Evolutionary conservation across 1,140 invertebrate species (phyloP), one percentile per base, ranked within the genome.

Genomic region (Heliconius hermathena): DNA sequence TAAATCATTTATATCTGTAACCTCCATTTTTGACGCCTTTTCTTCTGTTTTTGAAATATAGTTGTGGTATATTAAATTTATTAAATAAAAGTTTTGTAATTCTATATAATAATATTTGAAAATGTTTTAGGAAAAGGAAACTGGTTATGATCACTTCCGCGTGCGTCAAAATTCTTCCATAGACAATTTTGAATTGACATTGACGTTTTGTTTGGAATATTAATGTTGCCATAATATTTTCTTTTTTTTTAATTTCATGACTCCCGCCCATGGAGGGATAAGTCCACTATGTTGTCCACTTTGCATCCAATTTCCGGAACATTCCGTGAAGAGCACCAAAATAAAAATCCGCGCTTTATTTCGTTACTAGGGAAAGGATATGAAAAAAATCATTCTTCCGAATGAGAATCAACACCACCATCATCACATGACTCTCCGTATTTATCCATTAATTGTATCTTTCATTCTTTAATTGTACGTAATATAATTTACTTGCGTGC

Each of bases 111-210:
- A 46, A 46, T 66, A 66, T 66, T 66, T 66, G 60, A 66, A 66
- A 66, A 66, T 66, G n/a, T 66, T 87, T 84, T 84, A 92, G 91
- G 91, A 92, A 92, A 92, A 92, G 91, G 91, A 92, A 92, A 92
- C 88, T 85, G 87, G 85, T 85, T 90, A 76, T 80, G 86, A 84
- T 87, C 86, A 91, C 90, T 90, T 91, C 91, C 91, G 91, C 91
- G 91, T 92, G 91, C 91, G 89, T 86, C 85, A 88, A 88, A 88
- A 81, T 73, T 33, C 52, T 74, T 26, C 71, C 79, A 81, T 81
- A 81, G 79, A 81, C 75, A 77, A 81, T 16, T 20, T 52, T 29
- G 4, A 16, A 29, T 66, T 72, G 70, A 80, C 74, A 22, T 70
- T 70, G 75, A 73, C 79, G 29, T 77, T 77, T 74, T 71, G 71